phyloP scores from a whole-genome alignment of 2,113 vertebrate genomes.

The Gnathonemus echidnorhynchus region DNA sequence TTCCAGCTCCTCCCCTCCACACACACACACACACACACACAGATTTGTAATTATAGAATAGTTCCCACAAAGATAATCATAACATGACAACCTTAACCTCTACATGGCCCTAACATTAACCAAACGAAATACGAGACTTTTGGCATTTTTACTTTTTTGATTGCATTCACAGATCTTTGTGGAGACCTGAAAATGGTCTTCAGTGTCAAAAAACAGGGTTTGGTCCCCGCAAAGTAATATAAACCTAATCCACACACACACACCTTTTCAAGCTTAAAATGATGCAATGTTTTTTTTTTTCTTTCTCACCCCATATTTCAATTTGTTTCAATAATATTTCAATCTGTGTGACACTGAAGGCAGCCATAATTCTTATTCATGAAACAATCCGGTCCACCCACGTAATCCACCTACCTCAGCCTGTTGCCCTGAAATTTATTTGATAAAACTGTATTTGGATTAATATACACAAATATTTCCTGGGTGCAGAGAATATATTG shows the following conservation, averaged over 20 bases:
- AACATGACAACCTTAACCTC: too few species aligned
- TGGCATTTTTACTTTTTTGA: too few species aligned
- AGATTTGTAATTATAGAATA: neutral
- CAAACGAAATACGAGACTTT: too few species aligned
- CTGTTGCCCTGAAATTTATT: constrained; percentile 7
- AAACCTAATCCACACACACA: neutral
- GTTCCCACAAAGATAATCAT: too few species aligned
- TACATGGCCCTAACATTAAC: too few species aligned
- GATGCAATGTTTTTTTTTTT: constrained; percentile 43
- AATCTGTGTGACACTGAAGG: constrained; percentile 36
- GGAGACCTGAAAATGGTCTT: too few species aligned
- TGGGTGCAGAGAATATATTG: neutral
- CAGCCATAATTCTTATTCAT: constrained; percentile 31
- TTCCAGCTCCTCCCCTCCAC: neutral
- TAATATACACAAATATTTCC: neutral
- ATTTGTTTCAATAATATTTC: constrained; percentile 42
- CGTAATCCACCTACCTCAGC: constrained; percentile 28
- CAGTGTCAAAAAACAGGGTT: too few species aligned
- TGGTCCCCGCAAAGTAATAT: neutral
- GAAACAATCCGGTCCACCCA: constrained; percentile 27
- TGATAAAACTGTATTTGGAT: constrained; percentile 21
- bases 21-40: neutral
- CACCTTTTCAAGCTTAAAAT: constrained; percentile 17
- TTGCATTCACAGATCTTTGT: too few species aligned
- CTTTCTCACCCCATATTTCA: constrained; percentile 29